phyloP scores from a whole-genome alignment of 1,140 invertebrate species.

The Drosophila orosa region DNA sequence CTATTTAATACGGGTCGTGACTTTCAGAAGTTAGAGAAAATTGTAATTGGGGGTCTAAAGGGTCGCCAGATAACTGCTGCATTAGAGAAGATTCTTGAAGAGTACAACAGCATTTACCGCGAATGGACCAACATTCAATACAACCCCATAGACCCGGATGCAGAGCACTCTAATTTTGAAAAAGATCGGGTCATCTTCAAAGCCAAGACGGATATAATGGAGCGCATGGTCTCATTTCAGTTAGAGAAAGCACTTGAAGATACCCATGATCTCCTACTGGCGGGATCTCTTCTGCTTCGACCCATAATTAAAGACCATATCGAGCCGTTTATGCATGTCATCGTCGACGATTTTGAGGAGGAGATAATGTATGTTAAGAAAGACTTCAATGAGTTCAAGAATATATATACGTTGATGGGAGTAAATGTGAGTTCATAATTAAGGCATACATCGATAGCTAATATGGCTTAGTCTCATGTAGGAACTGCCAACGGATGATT shows the following conservation, averaged over 20 bases:
- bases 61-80: slow-evolving; percentile 86
- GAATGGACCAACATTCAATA: slow-evolving; percentile 87
- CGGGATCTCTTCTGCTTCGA: slow-evolving; percentile 88
- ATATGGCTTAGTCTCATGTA: background rate
- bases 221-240: slow-evolving; percentile 89
- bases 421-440: slow-evolving; percentile 28
- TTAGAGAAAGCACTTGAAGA: slow-evolving; percentile 90
- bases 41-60: slow-evolving; percentile 91
- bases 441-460: background rate
- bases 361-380: slow-evolving; percentile 87
- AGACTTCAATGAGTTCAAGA: slow-evolving; percentile 68
- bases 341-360: slow-evolving; percentile 85
- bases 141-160: slow-evolving; percentile 85
- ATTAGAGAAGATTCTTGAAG: slow-evolving; percentile 86
- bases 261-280: slow-evolving; percentile 88
- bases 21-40: slow-evolving; percentile 92
- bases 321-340: slow-evolving; percentile 53
- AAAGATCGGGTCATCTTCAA: slow-evolving; percentile 86
- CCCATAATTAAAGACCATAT: slow-evolving; percentile 87
- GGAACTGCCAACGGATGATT: slow-evolving; percentile 59
- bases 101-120: slow-evolving; percentile 88
- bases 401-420: slow-evolving; percentile 18
- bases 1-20: slow-evolving; percentile 89
- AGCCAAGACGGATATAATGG: slow-evolving; percentile 86
- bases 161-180: slow-evolving; percentile 86